Evolutionary conservation across 1,140 invertebrate species (phyloP).

Genomic region (Tribolium madens): DNA sequence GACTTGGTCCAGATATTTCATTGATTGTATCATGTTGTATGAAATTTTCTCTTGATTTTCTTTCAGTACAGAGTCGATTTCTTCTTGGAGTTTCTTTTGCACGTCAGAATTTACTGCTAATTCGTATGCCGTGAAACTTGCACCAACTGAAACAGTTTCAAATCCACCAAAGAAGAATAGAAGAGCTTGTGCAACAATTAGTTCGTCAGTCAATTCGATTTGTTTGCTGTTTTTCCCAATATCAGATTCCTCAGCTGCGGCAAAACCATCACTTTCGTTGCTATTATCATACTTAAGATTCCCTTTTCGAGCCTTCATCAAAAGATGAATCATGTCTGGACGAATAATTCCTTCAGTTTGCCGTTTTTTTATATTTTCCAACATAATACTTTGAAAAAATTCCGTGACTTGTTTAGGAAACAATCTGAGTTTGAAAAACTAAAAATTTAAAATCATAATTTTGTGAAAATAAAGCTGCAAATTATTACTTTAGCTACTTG

Average conservation of each 20-base stretch:
- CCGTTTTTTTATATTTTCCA: slow-evolving; percentile 57
- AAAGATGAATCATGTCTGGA: slow-evolving; percentile 64
- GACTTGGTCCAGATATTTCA: slow-evolving; percentile 62
- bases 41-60: slow-evolving; percentile 56
- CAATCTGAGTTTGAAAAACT: not conserved
- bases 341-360: slow-evolving; percentile 59
- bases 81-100: slow-evolving; percentile 71
- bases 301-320: slow-evolving; percentile 63
- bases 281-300: not conserved
- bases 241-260: slow-evolving; percentile 65
- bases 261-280: slow-evolving; percentile 62
- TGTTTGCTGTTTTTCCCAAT: slow-evolving; percentile 63
- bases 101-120: slow-evolving; percentile 72
- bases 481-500: not conserved
- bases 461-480: not conserved
- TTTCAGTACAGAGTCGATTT: slow-evolving; percentile 67
- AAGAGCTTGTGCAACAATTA: slow-evolving; percentile 60
- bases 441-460: not conserved
- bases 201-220: slow-evolving; percentile 57
- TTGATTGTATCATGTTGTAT: slow-evolving; percentile 59
- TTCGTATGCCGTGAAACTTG: slow-evolving; percentile 69
- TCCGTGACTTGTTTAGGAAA: slow-evolving; percentile 35
- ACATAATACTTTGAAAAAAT: slow-evolving; percentile 39
- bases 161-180: slow-evolving; percentile 68
- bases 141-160: slow-evolving; percentile 73